Percentiles rank a stretch among this genome's conserved stretches.
Evolutionary conservation across 2,888 invertebrate genomes (phyloP).

Genomic region (Endotricha flammealis): DNA sequence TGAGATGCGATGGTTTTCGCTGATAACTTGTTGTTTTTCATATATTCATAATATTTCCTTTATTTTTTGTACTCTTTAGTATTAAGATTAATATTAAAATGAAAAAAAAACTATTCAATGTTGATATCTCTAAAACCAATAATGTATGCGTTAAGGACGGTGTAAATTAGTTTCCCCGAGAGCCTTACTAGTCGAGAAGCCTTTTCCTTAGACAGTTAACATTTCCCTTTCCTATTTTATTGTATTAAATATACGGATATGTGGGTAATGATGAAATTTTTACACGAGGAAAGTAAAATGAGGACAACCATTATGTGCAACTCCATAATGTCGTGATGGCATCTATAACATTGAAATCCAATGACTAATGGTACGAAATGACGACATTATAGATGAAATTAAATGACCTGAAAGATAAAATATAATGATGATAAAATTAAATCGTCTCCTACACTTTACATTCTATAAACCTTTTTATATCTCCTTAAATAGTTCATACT

Average conservation of each 20-base stretch:
- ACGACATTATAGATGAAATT: neutral
- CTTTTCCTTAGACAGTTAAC: slow-evolving; percentile 71
- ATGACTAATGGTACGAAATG: neutral
- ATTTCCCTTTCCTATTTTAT: slow-evolving; percentile 38
- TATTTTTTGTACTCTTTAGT: slow-evolving; percentile 79
- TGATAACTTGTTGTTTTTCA: slow-evolving; percentile 76
- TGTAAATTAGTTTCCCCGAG: slow-evolving; percentile 74
- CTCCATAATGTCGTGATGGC: slow-evolving; percentile 10
- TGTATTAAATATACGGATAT: slow-evolving; percentile 30
- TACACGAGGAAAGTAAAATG: slow-evolving; percentile 14
- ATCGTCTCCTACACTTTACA: slow-evolving; percentile 49
- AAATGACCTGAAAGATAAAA: neutral
- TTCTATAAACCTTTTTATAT: slow-evolving; percentile 37
- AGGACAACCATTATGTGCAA: slow-evolving; percentile 27
- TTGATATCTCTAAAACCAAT: slow-evolving; percentile 77
- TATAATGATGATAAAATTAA: slow-evolving; percentile 18
- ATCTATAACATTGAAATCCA: neutral
- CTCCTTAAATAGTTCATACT: slow-evolving; percentile 40
- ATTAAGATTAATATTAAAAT: slow-evolving; percentile 73
- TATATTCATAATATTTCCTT: slow-evolving; percentile 78
- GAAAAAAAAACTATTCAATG: slow-evolving; percentile 74
- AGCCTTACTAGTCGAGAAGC: slow-evolving; percentile 70
- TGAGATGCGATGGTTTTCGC: slow-evolving; percentile 72
- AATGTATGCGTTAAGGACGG: slow-evolving; percentile 67
- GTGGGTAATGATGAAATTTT: slow-evolving; percentile 32